Base-by-base conservation (phyloP, 2,797 vertebrate genomes). In the Pelobates cultripes region DNA sequence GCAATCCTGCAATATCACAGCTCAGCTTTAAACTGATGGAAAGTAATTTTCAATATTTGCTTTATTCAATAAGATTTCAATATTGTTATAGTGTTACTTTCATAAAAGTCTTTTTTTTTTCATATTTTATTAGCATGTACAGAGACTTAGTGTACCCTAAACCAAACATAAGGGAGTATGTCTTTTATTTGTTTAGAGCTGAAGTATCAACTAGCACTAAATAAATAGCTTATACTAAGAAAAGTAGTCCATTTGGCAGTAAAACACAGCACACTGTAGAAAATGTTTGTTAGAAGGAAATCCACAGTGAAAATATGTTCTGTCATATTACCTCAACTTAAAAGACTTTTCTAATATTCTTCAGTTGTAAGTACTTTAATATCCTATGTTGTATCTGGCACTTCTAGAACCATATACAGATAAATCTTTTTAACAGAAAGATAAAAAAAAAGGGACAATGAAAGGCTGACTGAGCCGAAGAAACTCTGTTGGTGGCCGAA, bases 351-450 rank as follows among this genome's bases (percentile, higher is more conserved):
- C 51, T 79, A 79, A 70, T 79, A 70, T 40, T 51, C 63, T 75
- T n/a, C 60, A 66, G 15, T 75, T 75, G 55, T 44, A 63, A 75
- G 70, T 40, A 64, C n/a, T 70, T 71, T 43, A 57, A 71, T 70
- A 71, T 76, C 43, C 51, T 43, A 17, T 79, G 66, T 70, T 84
- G 47, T 57, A 71, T 72, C 57, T 79, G 82, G 82, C 76, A 83
- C 55, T 44, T 57, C 6, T 55, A 63, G 8, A 75, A 45, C 66
- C 47, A 75, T 70, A 70, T 1, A 4, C 57, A 84, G 77, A 79
- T 75, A 75, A 84, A 84, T 84, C 72, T 75, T 78, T 83, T 79
- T 75, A 75, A 64, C 72, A 84, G 72, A 79, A 84, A 43, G 45
- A 60, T 55, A 67, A 76, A 73, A 72, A 64, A 78, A 83, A 84